Base-by-base conservation (phyloP, 2,888 invertebrate genomes). In the Troglohyphantes excavatus region DNA sequence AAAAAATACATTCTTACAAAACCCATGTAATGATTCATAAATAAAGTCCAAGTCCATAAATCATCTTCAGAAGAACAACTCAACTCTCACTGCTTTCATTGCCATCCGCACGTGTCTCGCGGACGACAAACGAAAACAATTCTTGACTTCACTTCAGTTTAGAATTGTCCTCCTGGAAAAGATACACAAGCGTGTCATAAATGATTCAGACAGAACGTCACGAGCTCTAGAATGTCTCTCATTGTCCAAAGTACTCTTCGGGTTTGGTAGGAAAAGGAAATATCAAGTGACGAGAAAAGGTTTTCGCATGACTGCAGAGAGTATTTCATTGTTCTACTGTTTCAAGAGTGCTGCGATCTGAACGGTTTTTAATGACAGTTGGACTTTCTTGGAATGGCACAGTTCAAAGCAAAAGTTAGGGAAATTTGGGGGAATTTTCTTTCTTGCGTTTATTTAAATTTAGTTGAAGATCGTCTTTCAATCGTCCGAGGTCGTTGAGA, bases 181-280 rank as follows among this genome's bases (percentile, higher is more conserved):
- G 53, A 53, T 11, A n/a, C 53, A 63, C 78, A 78, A 23, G 39
- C 17, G 39, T 61, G 23, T 65, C 65, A 43, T 63, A 29, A 39
- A 65, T 78, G 78, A 76, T 76, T 76, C 76, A 76, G 33, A 17
- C 39, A 33, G 26, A 33, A 39, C 78, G 63, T 78, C 63, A 63
- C 43, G n/a, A 23, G 63, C 65, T 7, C 78, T 78, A 63, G 43
- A 63, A 33, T 78, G 65, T 78, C 78, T 27, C 63, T 29, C 59
- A 78, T 78, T 78, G 78, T 78, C 43, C 78, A 21, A 21, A 19
- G n/a, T 61, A 33, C 29, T 76, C 63, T n/a, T 33, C 27, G 21
- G 19, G 61, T 76, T 70, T 43, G 23, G 21, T 65, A 13, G n/a
- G 53, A 53, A 65, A 26, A 78, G 78, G 78, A 78, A 78, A 26